Evolutionary conservation across 2,888 invertebrate species (phyloP), one percentile per base, ranked within the genome.

Genomic region (Trichopria drosophilae): DNA sequence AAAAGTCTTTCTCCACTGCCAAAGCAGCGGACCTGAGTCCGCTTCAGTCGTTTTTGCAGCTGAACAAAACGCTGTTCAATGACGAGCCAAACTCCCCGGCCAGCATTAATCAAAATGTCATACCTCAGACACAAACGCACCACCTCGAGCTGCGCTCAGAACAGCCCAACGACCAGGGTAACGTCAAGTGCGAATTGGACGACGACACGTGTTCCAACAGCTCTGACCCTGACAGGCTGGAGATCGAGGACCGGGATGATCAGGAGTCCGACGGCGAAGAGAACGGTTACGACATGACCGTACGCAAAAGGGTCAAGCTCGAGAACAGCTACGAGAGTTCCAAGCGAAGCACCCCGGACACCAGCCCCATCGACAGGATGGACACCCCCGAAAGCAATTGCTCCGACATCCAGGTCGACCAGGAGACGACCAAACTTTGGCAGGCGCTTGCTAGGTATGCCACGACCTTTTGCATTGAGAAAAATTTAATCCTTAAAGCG

Each of bases 151-250:
- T 69, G 49, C 62, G 63, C 47, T 50, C 61, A 43, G 64, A 60
- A 35, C 64, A 68, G 35, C 51, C 58, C 53, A 60, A 58, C 12
- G 66, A 65, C 32, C 61, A 63, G 28, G 67, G 64, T 48, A 66
- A 61, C 54, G 58, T 71, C 35, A 72, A 79, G 42, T 78, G 79
- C 22, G 79, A 79, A 46, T 82, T 81, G 58, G 82, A 82, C 34
- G 82, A 81, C 67, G 83, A 83, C 65, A 81, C 82, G 58, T 85
- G 82, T 71, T 86, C 86, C 71, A 84, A 84, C 68, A 84, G 84
- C 59, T 87, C 88, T 1, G 88, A 89, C 77, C 86, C 86, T 2
- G 87, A 86, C 62, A 78, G 87, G 63, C 76, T 88, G 63, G 87
- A 87, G 66, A 87, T 87, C 75, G 87, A 87, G 56, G 73, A 74